These are phyloP conservation scores for Balanococcus diminutus DNA, from an alignment of 2,888 invertebrate species.

Conservation along the genomic window DNA sequence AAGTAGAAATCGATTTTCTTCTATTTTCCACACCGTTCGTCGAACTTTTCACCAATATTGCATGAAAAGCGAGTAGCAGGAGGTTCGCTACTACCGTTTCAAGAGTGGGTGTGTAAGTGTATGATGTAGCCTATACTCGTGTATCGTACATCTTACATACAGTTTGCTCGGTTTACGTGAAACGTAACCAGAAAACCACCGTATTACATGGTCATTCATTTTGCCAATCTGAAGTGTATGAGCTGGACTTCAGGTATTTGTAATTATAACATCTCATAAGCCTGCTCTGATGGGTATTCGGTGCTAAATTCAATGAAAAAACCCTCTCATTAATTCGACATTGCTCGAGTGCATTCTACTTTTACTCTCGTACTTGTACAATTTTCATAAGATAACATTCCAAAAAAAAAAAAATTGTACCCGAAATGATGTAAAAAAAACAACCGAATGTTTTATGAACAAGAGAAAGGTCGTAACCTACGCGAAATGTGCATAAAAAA, in stretches of 20 bases:
- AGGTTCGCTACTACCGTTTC: neutral
- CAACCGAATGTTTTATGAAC: neutral
- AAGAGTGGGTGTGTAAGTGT: neutral
- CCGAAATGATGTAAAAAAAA: neutral
- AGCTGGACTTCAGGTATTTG: neutral
- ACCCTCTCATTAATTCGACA: neutral
- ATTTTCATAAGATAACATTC: neutral
- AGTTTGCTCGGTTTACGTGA: neutral
- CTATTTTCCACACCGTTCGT: constrained; percentile 41
- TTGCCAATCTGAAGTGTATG: neutral
- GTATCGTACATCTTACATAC: neutral
- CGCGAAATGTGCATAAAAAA: neutral
- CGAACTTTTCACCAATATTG: constrained; percentile 42
- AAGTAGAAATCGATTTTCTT: constrained; percentile 47
- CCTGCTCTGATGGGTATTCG: neutral
- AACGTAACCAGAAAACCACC: neutral
- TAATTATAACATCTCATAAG: neutral
- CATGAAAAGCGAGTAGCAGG: neutral
- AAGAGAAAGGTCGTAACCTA: constrained; percentile 16
- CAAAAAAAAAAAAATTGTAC: neutral
- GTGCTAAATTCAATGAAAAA: neutral
- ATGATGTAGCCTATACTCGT: neutral
- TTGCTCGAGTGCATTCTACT: neutral
- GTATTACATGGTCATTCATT: neutral
- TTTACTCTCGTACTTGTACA: too few relatives aligned